Evolutionary conservation across 2,113 vertebrate genomes (phyloP).

Genomic region (Hymenochirus boettgeri): DNA sequence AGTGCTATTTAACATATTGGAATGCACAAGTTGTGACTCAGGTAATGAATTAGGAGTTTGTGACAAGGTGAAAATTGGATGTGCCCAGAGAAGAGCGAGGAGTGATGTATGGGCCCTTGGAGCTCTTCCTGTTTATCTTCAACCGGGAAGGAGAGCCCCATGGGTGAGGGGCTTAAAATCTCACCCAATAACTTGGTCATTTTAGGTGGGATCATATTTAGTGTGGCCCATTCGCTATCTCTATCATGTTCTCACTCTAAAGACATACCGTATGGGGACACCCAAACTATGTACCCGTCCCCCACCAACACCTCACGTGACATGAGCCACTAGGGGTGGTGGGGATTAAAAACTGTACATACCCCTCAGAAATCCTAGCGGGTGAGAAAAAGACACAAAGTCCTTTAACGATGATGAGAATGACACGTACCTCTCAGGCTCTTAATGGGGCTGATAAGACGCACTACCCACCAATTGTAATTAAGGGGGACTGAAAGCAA

Average conservation of each 20-base stretch:
- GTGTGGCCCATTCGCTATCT: no score
- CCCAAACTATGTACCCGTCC: not conserved
- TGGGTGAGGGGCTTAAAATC: no score
- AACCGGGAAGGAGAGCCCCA: not conserved
- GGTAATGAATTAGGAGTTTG: not conserved
- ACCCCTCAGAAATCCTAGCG: not conserved
- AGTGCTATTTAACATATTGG: not conserved
- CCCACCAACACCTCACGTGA: slow-evolving; percentile 2
- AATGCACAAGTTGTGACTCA: slow-evolving; percentile 7
- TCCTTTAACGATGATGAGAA: no score
- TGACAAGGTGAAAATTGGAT: slow-evolving; percentile 26
- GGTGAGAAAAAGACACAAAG: not conserved
- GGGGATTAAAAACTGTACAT: slow-evolving; percentile 1
- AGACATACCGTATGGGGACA: no score
- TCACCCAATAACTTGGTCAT: no score
- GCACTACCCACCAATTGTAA: no score
- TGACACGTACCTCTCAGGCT: no score
- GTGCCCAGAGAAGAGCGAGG: not conserved
- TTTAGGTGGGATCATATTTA: no score
- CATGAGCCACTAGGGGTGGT: not conserved
- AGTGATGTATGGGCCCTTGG: not conserved
- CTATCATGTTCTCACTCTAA: no score
- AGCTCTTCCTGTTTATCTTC: slow-evolving; percentile 9
- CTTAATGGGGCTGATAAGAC: no score
- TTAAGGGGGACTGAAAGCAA: no score